Percentiles rank a stretch among this genome's conserved stretches.
Conservation (phyloP, 2,797 vertebrate species). For the Synanceia verrucosa region DNA sequence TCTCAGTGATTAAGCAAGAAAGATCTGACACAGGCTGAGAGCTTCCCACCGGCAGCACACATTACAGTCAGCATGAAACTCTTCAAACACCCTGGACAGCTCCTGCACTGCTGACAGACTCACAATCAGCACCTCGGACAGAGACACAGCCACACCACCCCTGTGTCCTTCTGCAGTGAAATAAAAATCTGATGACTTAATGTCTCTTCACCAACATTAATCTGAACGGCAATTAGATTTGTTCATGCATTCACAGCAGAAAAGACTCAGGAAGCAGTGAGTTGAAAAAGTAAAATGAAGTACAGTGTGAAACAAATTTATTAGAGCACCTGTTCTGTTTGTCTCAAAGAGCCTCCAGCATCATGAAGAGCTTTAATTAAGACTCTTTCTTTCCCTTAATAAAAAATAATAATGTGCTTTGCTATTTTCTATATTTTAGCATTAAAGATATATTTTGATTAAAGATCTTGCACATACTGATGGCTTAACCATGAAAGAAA, state of each 20-base stretch:
- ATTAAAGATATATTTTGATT: too few species aligned
- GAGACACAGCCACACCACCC: not conserved
- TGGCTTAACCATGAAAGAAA: too few species aligned
- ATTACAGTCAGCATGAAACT: constrained; percentile 44
- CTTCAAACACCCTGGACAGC: constrained; percentile 49
- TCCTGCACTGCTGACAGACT: constrained; percentile 12
- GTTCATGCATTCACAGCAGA: not conserved
- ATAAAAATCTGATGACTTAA: not conserved
- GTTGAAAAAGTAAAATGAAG: not conserved
- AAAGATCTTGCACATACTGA: too few species aligned
- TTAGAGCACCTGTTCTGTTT: too few species aligned
- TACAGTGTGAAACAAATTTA: too few species aligned
- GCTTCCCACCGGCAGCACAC: constrained; percentile 26
- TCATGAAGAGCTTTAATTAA: too few species aligned
- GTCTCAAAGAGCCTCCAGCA: too few species aligned
- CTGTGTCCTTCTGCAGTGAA: not conserved
- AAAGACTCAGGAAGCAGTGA: not conserved
- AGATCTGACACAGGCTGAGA: constrained; percentile 29
- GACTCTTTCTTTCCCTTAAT: too few species aligned
- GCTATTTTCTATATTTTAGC: too few species aligned
- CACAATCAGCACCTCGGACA: constrained; percentile 46
- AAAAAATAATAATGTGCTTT: too few species aligned
- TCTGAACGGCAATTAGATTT: not conserved
- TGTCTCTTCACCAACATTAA: not conserved
- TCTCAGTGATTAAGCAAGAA: constrained; percentile 43